Evolutionary conservation across 2,797 vertebrate species (phyloP).

Genomic region (Pterois miles): DNA sequence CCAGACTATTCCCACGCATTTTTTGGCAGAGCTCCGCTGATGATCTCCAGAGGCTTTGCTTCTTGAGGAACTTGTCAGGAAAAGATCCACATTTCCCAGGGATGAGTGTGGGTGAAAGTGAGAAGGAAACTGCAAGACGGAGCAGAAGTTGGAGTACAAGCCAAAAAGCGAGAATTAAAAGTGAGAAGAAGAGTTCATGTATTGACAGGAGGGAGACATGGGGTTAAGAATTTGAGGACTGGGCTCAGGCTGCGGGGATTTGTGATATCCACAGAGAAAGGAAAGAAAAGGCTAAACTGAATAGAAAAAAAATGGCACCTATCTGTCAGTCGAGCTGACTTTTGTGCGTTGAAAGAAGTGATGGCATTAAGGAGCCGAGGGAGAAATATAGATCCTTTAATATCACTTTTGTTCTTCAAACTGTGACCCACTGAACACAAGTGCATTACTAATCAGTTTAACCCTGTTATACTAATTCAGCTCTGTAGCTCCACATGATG

Average conservation of each 20-base stretch:
- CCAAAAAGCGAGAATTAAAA: conserved; percentile 77
- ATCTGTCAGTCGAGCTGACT: conserved; percentile 79
- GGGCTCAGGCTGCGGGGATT: conserved; percentile 74
- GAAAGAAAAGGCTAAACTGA: conserved; percentile 74
- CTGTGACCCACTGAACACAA: conserved; percentile 81
- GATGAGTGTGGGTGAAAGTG: conserved; percentile 85
- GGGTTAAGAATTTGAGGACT: conserved; percentile 78
- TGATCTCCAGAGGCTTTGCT: conserved; percentile 96
- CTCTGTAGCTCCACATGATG: conserved; percentile 80
- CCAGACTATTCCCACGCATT: conserved; percentile 97
- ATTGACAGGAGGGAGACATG: conserved; percentile 77
- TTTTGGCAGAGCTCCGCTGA: conserved; percentile 94
- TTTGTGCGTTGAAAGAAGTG: conserved; percentile 74
- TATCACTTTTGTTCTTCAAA: conserved; percentile 85
- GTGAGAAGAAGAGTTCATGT: conserved; percentile 77
- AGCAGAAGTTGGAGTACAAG: conserved; percentile 75
- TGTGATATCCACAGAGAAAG: conserved; percentile 73
- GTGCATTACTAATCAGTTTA: conserved; percentile 87
- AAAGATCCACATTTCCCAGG: conserved; percentile 97
- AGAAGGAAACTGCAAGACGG: conserved; percentile 79
- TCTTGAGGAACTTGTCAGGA: conserved; percentile 98
- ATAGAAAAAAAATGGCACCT: conserved; percentile 76
- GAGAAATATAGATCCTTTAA: conserved; percentile 83
- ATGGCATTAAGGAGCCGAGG: conserved; percentile 72
- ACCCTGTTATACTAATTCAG: conserved; percentile 77